A percentile compares a stretch with the other conserved stretches of the same genome.
Evolutionary conservation across 2,888 invertebrate genomes (phyloP).

Genomic region (Celastrina argiolus): DNA sequence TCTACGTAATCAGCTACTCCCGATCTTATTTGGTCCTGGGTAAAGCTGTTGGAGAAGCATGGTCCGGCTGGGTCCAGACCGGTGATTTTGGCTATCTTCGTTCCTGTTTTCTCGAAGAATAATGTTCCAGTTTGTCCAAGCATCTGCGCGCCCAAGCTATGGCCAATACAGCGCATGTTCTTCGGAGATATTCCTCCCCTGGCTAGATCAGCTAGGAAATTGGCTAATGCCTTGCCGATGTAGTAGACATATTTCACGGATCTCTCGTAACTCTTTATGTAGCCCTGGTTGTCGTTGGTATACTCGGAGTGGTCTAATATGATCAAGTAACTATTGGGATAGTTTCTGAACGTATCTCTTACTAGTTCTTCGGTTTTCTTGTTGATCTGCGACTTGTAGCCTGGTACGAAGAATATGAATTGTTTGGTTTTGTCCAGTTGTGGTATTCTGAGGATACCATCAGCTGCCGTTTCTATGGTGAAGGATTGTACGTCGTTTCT

Average conservation of each 20-base stretch:
- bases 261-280: conserved; percentile 59
- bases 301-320: conserved; percentile 67
- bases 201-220: conserved; percentile 47
- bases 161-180: conserved; percentile 62
- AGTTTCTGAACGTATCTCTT: conserved; percentile 52
- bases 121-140: conserved; percentile 55
- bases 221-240: conserved; percentile 57
- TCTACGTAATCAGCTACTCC: conserved; percentile 79
- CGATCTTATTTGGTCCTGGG: conserved; percentile 67
- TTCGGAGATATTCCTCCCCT: conserved; percentile 52
- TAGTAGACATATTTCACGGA: conserved; percentile 62
- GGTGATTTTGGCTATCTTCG: conserved; percentile 55
- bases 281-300: conserved; percentile 55
- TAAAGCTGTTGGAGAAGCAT: conserved; percentile 58
- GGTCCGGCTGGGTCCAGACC: conserved; percentile 70
- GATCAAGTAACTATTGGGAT: conserved; percentile 60
- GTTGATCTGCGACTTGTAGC: conserved; percentile 61
- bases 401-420: conserved; percentile 60
- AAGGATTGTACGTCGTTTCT: conserved; percentile 44
- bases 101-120: conserved; percentile 47
- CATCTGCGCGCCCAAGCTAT: conserved; percentile 66
- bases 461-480: conserved; percentile 50
- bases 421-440: conserved; percentile 49
- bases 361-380: conserved; percentile 56
- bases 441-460: conserved; percentile 47